Conservation (phyloP, 2,888 invertebrate genomes). For the Apamea sordens region DNA sequence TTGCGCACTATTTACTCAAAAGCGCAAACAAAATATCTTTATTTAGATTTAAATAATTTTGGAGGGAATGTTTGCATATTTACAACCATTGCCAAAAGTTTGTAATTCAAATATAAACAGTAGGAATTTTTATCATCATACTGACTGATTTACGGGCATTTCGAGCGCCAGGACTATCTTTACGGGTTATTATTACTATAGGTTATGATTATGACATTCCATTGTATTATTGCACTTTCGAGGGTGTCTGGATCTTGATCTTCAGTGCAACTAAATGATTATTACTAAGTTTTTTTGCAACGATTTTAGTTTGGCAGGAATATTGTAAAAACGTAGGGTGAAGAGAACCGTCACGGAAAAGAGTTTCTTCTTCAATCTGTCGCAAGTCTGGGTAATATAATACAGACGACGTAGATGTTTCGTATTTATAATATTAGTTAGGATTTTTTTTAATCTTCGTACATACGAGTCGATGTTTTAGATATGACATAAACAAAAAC, state of each 20-base stretch:
- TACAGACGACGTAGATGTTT: too few relatives aligned
- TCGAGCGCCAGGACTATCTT: not conserved
- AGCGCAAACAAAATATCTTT: not conserved
- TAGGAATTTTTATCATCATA: conserved; percentile 25
- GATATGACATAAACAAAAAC: too few relatives aligned
- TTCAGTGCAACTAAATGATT: not conserved
- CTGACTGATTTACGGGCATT: conserved; percentile 28
- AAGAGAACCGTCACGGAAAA: not conserved
- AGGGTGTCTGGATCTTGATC: not conserved
- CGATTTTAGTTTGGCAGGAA: not conserved
- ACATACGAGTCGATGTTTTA: too few relatives aligned
- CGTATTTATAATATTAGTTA: too few relatives aligned
- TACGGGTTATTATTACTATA: not conserved
- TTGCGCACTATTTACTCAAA: not conserved
- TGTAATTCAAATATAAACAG: conserved; percentile 20
- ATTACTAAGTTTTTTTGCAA: not conserved
- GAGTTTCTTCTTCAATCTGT: too few relatives aligned
- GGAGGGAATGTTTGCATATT: conserved; percentile 16
- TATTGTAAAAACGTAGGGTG: not conserved
- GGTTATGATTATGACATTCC: too few relatives aligned
- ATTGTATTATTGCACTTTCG: not conserved
- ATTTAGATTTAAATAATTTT: conserved; percentile 15
- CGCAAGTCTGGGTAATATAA: too few relatives aligned
- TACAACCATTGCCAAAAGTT: conserved; percentile 44
- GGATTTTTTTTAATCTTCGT: too few relatives aligned